phyloP scores from a whole-genome alignment of 2,113 vertebrate genomes.

The Grantiella picta region DNA sequence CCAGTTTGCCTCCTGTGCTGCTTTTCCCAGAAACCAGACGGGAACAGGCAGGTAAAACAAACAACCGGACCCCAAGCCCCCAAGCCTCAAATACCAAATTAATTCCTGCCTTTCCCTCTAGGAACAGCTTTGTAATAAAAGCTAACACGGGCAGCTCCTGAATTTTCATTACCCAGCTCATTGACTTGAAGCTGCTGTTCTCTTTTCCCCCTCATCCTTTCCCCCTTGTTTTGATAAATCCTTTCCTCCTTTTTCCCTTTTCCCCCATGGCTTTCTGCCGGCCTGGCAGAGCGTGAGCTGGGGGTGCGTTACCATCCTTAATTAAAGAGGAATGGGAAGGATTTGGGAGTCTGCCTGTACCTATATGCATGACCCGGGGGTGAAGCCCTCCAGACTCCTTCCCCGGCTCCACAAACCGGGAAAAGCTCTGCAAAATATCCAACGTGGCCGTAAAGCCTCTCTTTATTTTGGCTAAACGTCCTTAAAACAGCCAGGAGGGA shows the following conservation, averaged over 20 bases:
- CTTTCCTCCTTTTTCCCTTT: not conserved
- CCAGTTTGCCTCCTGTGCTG: not conserved
- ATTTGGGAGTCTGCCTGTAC: not conserved
- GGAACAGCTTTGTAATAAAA: conserved; percentile 55
- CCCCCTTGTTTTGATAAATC: not conserved
- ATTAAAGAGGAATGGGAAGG: not conserved
- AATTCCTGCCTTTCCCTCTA: conserved; percentile 50
- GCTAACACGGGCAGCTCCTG: not conserved
- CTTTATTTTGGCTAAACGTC: not conserved
- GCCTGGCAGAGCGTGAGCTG: not conserved
- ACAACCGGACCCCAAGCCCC: not conserved
- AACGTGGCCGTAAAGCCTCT: not conserved
- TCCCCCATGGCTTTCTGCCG: not conserved
- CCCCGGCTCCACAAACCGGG: not conserved
- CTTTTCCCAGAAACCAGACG: not conserved
- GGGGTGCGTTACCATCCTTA: not conserved
- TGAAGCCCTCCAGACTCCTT: not conserved
- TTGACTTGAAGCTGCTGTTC: conserved; percentile 13
- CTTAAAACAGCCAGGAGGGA: not conserved
- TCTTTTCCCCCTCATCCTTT: not conserved
- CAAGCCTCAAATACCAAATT: not conserved
- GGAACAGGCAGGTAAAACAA: not conserved
- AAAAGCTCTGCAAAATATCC: not conserved
- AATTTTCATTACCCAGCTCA: conserved; percentile 65
- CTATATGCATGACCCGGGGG: not conserved